These are phyloP conservation scores for Cynodonichthys magdalenae DNA, from an alignment of 2,797 vertebrate species.

Conservation along the genomic window DNA sequence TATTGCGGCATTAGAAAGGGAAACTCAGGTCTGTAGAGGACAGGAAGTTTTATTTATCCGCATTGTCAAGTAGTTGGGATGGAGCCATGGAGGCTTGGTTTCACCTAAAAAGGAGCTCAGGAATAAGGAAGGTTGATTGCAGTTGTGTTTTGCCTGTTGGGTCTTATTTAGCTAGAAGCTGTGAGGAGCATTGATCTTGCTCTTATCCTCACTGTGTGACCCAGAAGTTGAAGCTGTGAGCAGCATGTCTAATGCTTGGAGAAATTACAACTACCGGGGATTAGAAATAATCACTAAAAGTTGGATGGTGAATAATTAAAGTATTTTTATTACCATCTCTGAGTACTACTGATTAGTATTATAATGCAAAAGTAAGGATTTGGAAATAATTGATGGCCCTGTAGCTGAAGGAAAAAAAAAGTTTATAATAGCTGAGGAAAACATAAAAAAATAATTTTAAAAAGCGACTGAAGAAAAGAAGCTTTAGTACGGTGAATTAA, in stretches of 20 bases:
- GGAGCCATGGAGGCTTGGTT: constrained; percentile 5
- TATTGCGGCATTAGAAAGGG: not conserved
- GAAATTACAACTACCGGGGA: constrained; percentile 4
- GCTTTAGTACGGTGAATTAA: no score
- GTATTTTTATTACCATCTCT: constrained; percentile 1
- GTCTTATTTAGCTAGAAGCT: constrained; percentile 49
- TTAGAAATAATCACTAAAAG: constrained; percentile 11
- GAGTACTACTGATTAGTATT: not conserved
- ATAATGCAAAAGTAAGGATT: not conserved
- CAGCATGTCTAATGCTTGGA: constrained; percentile 16
- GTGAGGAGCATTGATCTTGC: constrained; percentile 46
- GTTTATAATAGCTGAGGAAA: not conserved
- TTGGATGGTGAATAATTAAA: not conserved
- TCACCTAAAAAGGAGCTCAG: constrained; percentile 17
- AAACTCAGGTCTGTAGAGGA: not conserved
- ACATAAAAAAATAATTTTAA: no score
- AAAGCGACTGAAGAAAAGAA: no score
- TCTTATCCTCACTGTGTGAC: constrained; percentile 19
- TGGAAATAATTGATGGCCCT: not conserved
- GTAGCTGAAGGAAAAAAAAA: not conserved
- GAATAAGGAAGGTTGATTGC: constrained; percentile 45
- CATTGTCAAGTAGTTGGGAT: constrained; percentile 8
- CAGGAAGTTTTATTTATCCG: constrained; percentile 8
- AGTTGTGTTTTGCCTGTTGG: constrained; percentile 34
- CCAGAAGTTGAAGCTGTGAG: constrained; percentile 17